A percentile compares a stretch with the other conserved stretches of the same genome.
phyloP scores from a whole-genome alignment of 2,888 invertebrate genomes.

The Bombylius discolor region DNA sequence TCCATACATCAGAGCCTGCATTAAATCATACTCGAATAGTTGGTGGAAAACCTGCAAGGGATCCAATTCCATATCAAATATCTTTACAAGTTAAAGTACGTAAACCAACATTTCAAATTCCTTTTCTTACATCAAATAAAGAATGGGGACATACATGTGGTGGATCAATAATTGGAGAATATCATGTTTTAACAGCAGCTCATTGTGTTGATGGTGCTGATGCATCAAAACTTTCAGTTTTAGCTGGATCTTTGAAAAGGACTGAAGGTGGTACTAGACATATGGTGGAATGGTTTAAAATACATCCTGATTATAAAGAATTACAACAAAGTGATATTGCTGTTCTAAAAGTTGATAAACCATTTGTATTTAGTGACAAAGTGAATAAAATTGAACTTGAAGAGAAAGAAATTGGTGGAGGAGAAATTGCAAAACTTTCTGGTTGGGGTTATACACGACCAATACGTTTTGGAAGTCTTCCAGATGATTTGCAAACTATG shows the following conservation, averaged over 20 bases:
- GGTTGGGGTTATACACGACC: slow-evolving; percentile 33
- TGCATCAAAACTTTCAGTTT: slow-evolving; percentile 13
- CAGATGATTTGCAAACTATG: slow-evolving; percentile 26
- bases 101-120: background rate
- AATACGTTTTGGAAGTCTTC: slow-evolving; percentile 22
- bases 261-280: slow-evolving; percentile 21
- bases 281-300: slow-evolving; percentile 24
- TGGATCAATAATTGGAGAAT: slow-evolving; percentile 30
- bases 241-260: slow-evolving; percentile 14
- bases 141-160: slow-evolving; percentile 31
- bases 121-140: slow-evolving; percentile 17
- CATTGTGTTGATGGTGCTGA: slow-evolving; percentile 32
- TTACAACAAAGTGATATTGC: slow-evolving; percentile 32
- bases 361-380: slow-evolving; percentile 23
- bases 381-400: slow-evolving; percentile 35
- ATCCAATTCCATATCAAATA: slow-evolving; percentile 31
- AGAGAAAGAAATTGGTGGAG: slow-evolving; percentile 22
- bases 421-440: slow-evolving; percentile 24
- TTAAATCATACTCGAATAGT: slow-evolving; percentile 12
- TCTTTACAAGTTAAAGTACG: slow-evolving; percentile 19
- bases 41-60: slow-evolving; percentile 14
- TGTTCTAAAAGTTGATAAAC: slow-evolving; percentile 26
- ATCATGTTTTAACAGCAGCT: slow-evolving; percentile 31
- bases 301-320: slow-evolving; percentile 29
- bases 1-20: background rate